Conservation (phyloP, 2,888 invertebrate species). For the Bruchidius siliquastri region DNA sequence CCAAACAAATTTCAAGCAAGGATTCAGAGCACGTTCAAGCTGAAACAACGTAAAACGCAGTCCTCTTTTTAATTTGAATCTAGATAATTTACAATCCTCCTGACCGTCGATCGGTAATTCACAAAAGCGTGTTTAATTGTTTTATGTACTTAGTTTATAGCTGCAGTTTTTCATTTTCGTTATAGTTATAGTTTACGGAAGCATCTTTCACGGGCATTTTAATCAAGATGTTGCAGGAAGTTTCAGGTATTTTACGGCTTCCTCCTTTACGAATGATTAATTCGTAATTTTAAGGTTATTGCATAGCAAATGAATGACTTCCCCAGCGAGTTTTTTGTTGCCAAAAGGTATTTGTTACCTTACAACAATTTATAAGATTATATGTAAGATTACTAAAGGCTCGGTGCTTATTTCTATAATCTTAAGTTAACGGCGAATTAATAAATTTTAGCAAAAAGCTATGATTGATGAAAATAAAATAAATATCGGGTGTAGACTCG, state of each 20-base stretch:
- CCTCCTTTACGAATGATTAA: neutral
- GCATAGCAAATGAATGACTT: neutral
- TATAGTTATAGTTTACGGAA: neutral
- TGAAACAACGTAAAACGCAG: neutral
- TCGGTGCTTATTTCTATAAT: too few species aligned
- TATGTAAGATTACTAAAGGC: too few species aligned
- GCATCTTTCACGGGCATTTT: neutral
- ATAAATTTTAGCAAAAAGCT: too few species aligned
- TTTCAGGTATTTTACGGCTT: neutral
- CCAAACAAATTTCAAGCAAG: neutral
- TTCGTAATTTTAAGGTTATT: neutral
- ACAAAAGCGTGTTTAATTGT: neutral
- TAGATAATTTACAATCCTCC: neutral
- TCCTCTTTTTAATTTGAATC: neutral
- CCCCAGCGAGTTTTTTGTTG: too few species aligned
- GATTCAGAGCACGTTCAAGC: neutral
- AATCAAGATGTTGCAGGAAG: neutral
- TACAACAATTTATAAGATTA: too few species aligned
- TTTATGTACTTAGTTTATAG: neutral
- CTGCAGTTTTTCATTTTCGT: neutral
- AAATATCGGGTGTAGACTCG: too few species aligned
- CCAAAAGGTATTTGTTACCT: too few species aligned
- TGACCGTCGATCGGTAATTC: neutral
- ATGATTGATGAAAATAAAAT: too few species aligned
- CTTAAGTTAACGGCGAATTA: too few species aligned